These are phyloP conservation scores for Dendrophyllia cribrosa DNA, from an alignment of 64 coral and sea anemone species.

Conservation along the genomic window DNA sequence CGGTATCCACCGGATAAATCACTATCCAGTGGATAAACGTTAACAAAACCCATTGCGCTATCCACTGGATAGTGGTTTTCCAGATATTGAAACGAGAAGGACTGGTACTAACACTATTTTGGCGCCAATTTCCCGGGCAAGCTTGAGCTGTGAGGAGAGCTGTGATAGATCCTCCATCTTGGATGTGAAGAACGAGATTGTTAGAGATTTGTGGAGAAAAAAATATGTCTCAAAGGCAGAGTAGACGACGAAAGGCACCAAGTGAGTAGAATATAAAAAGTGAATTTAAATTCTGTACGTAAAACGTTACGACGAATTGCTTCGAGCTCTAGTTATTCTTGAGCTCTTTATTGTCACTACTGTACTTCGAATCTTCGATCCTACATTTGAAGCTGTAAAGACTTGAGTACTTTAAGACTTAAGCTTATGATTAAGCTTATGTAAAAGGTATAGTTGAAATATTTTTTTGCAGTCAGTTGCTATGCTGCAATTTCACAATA, in stretches of 20 bases:
- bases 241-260: conserved; percentile 25
- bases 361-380: neutral
- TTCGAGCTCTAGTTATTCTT: too few relatives aligned
- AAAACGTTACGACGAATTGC: too few relatives aligned
- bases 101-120: neutral
- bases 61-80: too few relatives aligned
- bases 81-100: too few relatives aligned
- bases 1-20: too few relatives aligned
- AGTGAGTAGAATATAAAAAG: conserved; percentile 1
- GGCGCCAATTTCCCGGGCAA: conserved; percentile 3
- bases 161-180: neutral
- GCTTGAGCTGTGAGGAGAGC: neutral
- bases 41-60: too few relatives aligned
- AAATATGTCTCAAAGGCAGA: conserved; percentile 14
- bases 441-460: too few relatives aligned
- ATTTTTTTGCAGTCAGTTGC: too few relatives aligned
- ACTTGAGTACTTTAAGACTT: too few relatives aligned
- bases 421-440: neutral
- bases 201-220: neutral
- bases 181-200: neutral
- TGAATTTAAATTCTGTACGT: too few relatives aligned
- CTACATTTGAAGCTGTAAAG: neutral
- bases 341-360: neutral
- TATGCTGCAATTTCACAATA: too few relatives aligned
- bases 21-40: too few relatives aligned